Base-by-base conservation (phyloP, 2,113 vertebrate species). In the Chauna torquata region DNA sequence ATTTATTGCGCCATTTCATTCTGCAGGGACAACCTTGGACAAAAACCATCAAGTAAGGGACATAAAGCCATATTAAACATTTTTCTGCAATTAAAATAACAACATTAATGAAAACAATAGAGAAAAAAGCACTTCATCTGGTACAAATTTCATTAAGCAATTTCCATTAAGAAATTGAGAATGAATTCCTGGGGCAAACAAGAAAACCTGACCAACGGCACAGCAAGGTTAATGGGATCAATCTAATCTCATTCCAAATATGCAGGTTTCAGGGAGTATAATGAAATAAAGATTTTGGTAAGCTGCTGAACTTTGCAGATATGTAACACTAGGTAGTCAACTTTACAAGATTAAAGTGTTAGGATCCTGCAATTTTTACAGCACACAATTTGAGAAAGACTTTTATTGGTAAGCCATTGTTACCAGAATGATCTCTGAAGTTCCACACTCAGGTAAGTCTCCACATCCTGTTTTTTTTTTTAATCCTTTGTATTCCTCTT, bases 161-260 rank as follows among this genome's bases (percentile, higher is more conserved):
- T 57, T 88, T 82, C 69, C 90, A 96, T 92, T 90, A 78, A 92
- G 94, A 94, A 94, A 58, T 3, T 77, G 52, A 90, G 22, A 96
- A 90, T 90, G 86, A 86, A 89, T 87, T 96, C 77, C 92, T 57
- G n/a, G 18, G 85, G 88, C 91, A 92, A 92, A 92, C 1, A 85
- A 30, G 38, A 94, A 93, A 86, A 95, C 58, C 82, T 93, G 92
- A 95, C 76, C 95, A 93, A 88, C 82, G 85, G 72, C 78, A 95
- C 47, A 36, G 57, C 27, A 94, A 95, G 76, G 91, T 95, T 96
- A 97, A 97, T 90, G 66, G 57, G 54, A 68, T 86, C 65, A 62
- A 94, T 55, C 52, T 91, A 95, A 97, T 93, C 57, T 79, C 49
- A 82, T 82, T 81, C 9, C 2, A 90, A 94, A 87, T 80, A 83